Base-by-base conservation (phyloP, 2,888 invertebrate species). In the Drosophila dives region DNA sequence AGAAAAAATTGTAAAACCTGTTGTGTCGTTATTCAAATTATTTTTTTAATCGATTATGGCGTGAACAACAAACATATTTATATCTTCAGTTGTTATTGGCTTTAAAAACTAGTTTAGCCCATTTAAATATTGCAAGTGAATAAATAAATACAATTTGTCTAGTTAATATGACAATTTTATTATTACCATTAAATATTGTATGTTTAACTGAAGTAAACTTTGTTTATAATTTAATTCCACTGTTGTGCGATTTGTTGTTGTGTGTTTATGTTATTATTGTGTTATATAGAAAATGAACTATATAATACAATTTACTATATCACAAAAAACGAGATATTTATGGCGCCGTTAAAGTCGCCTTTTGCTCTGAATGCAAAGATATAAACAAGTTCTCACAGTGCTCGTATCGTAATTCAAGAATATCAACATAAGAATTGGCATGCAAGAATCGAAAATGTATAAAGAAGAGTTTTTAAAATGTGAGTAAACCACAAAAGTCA, bases 261-360 rank as follows among this genome's bases (percentile, higher is more conserved):
- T 23, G 20, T 51, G 29, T 38, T 29, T 64, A 11, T 68, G 34
- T 20, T 34, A 36, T 53, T 42, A 23, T n/a, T 29, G 23, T 59
- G 40, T 23, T 50, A 65, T 48, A 66, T 61, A 70, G 70, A 26
- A 26, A 26, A 26, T 26, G 29, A 29, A 29, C 29, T 29, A 29
- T 29, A 29, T 29, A 29, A 29, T 29, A 29, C 29, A 29, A 49
- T 51, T 68, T 63, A 53, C 55, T 56, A 38, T 58, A 53, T 49
- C 36, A 23, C 36, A 59, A 58, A 53, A 74, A 56, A 58, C 66
- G 58, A 75, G 65, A 75, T 71, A 64, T 75, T 40, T 36, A 54
- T 70, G 70, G 59, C 63, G 64, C 74, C 70, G 62, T 64, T 69
- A 40, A 79, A 62, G 69, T 62, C 42, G 79, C 59, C 79, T 63